A percentile compares a stretch with the other conserved stretches of the same genome.
phyloP scores from a whole-genome alignment of 2,113 vertebrate genomes.

The Mesembrinibis cayennensis region DNA sequence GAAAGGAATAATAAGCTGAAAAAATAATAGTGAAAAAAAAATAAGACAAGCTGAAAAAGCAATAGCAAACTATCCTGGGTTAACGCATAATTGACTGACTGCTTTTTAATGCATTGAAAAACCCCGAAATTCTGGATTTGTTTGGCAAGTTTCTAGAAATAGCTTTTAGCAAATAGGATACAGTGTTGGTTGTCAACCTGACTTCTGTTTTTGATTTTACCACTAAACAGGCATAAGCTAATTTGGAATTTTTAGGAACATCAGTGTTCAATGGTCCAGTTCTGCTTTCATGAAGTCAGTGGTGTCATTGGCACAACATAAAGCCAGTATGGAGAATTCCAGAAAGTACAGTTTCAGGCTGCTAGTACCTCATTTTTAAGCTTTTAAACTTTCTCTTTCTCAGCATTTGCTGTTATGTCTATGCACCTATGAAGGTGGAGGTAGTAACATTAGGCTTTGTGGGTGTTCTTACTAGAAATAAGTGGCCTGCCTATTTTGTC shows the following conservation, averaged over 20 bases:
- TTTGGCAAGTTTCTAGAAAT: neutral
- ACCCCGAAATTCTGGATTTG: neutral
- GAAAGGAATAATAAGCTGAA: neutral
- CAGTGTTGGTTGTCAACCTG: neutral
- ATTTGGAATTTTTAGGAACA: neutral
- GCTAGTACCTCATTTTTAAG: fast-evolving
- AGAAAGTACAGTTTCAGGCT: neutral
- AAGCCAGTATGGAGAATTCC: neutral
- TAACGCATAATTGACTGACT: neutral
- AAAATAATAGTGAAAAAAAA: neutral
- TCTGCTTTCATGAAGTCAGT: neutral
- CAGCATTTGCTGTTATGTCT: neutral
- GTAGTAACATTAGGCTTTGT: neutral
- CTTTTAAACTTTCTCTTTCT: neutral
- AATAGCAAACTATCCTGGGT: neutral
- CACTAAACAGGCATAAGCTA: neutral
- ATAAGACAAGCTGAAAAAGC: neutral
- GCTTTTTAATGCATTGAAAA: neutral
- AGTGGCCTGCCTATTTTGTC: neutral
- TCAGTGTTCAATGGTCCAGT: neutral
- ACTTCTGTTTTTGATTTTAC: neutral
- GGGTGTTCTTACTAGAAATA: neutral
- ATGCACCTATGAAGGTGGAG: neutral
- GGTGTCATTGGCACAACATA: neutral
- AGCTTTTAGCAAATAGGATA: neutral